Evolutionary conservation across 23 tunicate species (phyloP), one percentile per base, ranked within the genome.

Genomic region (Botrylloides violaceus): DNA sequence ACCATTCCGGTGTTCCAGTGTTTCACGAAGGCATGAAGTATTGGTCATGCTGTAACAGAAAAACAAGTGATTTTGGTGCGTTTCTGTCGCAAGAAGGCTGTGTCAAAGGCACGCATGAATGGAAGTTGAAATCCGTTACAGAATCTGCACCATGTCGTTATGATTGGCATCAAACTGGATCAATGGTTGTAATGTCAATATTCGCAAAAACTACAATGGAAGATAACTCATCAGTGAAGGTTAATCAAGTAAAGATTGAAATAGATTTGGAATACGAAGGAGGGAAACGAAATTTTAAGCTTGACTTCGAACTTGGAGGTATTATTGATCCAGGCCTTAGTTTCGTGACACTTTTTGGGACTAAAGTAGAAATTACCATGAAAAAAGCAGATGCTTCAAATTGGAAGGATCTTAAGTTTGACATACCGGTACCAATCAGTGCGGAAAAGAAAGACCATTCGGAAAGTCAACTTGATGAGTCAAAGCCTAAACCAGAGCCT

Each of bases 31-130:
- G 98, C 1, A 76, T 92, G 92, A 92, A 92, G 36, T 92, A 70
- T 66, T 92, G 98, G 98, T 84, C 87, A 4, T 92, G 98, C 56
- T 92, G 98, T 72, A 53, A 80, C 36, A 35, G 98, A 28, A 92
- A 92, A 65, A 84, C 98, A 1, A 66, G 75, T 50, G 98, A 92
- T 58, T 92, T 92, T 48, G 80, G 81, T 1, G 47, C 98, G 19
- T 92, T 92, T 56, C 87, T 92, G n/a, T 61, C 66, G 72, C 98
- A 92, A 62, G 83, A 64, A 26, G 98, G 98, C 22, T 92, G 98
- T 58, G 75, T 71, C 30, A 80, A 71, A 32, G 96, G 96, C 3
- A 34, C 39, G 9, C 87, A 81, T 59, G 27, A 43, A 29, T 88
- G 96, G 96, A 81, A 76, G 50, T 65, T 49, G 36, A 39, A 72